These are phyloP conservation scores for Rhinatrema bivittatum DNA, from an alignment of 2,797 vertebrate genomes.

Conservation along the genomic window DNA sequence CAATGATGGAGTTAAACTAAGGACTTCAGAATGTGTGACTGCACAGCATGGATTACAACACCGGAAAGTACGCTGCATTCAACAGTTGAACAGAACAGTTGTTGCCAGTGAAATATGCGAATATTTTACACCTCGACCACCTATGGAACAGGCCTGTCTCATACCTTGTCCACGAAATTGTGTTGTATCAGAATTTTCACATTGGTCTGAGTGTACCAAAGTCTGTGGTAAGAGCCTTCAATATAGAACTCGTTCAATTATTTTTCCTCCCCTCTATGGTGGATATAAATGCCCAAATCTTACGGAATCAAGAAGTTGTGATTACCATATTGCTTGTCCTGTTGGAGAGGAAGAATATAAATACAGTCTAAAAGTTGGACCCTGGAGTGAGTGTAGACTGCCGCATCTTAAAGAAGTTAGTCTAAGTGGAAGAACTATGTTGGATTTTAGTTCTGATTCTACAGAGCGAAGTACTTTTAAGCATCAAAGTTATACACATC, in stretches of 20 bases:
- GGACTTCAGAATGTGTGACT: conserved; percentile 64
- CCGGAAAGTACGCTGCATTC: conserved; percentile 71
- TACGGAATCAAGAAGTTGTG: conserved; percentile 74
- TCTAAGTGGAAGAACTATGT: conserved; percentile 53
- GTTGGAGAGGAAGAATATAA: conserved; percentile 65
- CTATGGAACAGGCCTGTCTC: conserved; percentile 82
- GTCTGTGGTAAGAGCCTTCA: conserved; percentile 66
- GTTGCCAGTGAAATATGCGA: conserved; percentile 78
- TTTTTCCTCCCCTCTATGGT: conserved; percentile 81
- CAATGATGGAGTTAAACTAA: conserved; percentile 46
- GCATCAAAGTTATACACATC: conserved; percentile 33
- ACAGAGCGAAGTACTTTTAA: conserved; percentile 56
- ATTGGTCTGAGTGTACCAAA: conserved; percentile 75
- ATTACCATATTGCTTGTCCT: conserved; percentile 48
- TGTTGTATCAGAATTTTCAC: conserved; percentile 78
- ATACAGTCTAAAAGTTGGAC: conserved; percentile 83
- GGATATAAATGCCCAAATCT: conserved; percentile 79
- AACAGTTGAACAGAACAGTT: conserved; percentile 69
- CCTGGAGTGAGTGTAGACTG: conserved; percentile 75
- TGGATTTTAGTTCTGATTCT: conserved; percentile 60
- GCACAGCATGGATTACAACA: conserved; percentile 88
- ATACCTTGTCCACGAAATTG: conserved; percentile 90
- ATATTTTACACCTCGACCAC: conserved; percentile 73
- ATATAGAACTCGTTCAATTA: conserved; percentile 68
- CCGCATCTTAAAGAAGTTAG: conserved; percentile 62